Percentiles rank a stretch among this genome's conserved stretches.
phyloP scores from a whole-genome alignment of 2,888 invertebrate species.

The Dascillus cervinus region DNA sequence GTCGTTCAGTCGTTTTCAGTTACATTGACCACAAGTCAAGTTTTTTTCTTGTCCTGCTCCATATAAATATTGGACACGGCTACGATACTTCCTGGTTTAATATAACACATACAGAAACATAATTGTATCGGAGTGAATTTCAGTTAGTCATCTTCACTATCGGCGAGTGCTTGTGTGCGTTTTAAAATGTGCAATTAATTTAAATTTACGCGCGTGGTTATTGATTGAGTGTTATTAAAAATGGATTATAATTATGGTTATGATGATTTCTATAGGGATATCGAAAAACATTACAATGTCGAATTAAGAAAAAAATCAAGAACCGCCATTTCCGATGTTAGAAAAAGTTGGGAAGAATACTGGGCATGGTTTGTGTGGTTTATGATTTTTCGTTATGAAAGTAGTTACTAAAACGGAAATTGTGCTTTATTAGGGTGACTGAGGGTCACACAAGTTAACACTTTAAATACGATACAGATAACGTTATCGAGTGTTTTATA shows the following conservation, averaged over 20 bases:
- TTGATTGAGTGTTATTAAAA: slow-evolving; percentile 8
- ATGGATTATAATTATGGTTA: no score
- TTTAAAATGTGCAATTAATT: no score
- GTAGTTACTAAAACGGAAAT: no score
- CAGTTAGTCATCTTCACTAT: slow-evolving; percentile 15
- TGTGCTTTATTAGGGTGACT: no score
- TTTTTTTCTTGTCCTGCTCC: slow-evolving; percentile 16
- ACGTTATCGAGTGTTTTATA: no score
- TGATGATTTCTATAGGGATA: slow-evolving; percentile 31
- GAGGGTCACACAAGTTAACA: no score
- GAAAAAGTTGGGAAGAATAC: slow-evolving; percentile 34
- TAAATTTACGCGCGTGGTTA: neutral
- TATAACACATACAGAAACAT: no score
- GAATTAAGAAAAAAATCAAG: slow-evolving; percentile 27
- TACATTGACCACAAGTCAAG: neutral
- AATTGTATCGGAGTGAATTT: slow-evolving; percentile 23
- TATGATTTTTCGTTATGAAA: no score
- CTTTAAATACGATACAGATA: no score
- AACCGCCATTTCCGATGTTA: slow-evolving; percentile 15
- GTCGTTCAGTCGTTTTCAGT: neutral
- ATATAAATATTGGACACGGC: slow-evolving; percentile 25
- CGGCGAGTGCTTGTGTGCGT: slow-evolving; percentile 7
- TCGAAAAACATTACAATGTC: slow-evolving; percentile 33
- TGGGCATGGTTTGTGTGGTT: slow-evolving; percentile 37
- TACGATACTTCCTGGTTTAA: slow-evolving; percentile 26